Evolutionary conservation across 2,888 invertebrate genomes (phyloP).

Genomic region (Didymodactylos carnosus): DNA sequence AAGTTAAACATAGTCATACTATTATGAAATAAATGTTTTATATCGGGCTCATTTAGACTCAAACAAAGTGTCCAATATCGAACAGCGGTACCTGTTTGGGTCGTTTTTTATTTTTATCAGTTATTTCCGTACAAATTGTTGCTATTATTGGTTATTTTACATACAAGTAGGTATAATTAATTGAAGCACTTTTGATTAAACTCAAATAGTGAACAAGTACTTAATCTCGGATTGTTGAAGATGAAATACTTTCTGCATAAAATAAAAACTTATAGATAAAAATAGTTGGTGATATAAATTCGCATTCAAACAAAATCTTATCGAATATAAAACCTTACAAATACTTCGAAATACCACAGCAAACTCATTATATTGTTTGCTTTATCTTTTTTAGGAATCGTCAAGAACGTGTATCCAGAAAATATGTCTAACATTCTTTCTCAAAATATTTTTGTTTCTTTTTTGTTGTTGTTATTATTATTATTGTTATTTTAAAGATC

Average conservation of each 20-base stretch:
- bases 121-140: not conserved
- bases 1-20: not conserved
- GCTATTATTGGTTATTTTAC: not conserved
- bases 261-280: too few relatives aligned
- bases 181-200: not conserved
- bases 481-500: too few relatives aligned
- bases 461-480: too few relatives aligned
- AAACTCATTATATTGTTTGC: not conserved
- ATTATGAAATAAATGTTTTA: not conserved
- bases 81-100: not conserved
- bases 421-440: too few relatives aligned
- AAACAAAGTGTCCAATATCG: not conserved
- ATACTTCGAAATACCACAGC: too few relatives aligned
- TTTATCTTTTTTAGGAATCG: not conserved
- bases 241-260: too few relatives aligned
- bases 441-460: too few relatives aligned
- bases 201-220: too few relatives aligned
- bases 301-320: too few relatives aligned
- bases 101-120: not conserved
- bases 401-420: not conserved
- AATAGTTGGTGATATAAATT: too few relatives aligned
- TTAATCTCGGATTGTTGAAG: too few relatives aligned
- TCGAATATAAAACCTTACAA: too few relatives aligned
- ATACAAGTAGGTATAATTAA: not conserved
- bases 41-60: not conserved